Evolutionary conservation across 1,140 invertebrate genomes (phyloP).

Genomic region (Magallana gigas): DNA sequence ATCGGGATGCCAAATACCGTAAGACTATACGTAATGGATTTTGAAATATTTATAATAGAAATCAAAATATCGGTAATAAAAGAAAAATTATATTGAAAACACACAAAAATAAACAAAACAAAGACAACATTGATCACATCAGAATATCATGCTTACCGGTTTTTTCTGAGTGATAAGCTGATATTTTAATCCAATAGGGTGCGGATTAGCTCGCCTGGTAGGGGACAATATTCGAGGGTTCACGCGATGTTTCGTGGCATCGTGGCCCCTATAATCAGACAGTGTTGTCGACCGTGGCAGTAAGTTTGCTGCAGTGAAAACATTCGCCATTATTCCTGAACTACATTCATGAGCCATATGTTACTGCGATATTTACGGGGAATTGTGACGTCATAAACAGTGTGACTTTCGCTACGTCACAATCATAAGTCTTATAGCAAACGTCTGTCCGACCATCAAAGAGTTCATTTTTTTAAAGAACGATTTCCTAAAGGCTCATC

Average conservation of each 20-base stretch:
- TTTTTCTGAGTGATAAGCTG: constrained; percentile 47
- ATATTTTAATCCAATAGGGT: constrained; percentile 50
- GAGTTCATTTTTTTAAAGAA: too few species aligned
- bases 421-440: too few species aligned
- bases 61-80: background rate
- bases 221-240: constrained; percentile 51
- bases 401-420: too few species aligned
- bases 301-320: constrained; percentile 41
- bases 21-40: constrained; percentile 25
- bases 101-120: background rate
- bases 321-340: constrained; percentile 50
- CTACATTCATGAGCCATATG: background rate
- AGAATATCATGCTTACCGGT: constrained; percentile 35
- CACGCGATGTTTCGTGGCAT: constrained; percentile 22
- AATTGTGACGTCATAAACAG: background rate
- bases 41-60: background rate
- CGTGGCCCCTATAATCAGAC: constrained; percentile 46
- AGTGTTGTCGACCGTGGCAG: constrained; percentile 51
- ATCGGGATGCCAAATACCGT: constrained; percentile 57
- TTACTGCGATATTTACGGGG: background rate
- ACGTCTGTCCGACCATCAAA: too few species aligned
- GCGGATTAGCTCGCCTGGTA: constrained; percentile 53
- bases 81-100: background rate
- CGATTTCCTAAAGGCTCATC: too few species aligned
- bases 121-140: background rate